phyloP scores from a whole-genome alignment of 2,797 vertebrate species.

The Coregonus ussuriensis region DNA sequence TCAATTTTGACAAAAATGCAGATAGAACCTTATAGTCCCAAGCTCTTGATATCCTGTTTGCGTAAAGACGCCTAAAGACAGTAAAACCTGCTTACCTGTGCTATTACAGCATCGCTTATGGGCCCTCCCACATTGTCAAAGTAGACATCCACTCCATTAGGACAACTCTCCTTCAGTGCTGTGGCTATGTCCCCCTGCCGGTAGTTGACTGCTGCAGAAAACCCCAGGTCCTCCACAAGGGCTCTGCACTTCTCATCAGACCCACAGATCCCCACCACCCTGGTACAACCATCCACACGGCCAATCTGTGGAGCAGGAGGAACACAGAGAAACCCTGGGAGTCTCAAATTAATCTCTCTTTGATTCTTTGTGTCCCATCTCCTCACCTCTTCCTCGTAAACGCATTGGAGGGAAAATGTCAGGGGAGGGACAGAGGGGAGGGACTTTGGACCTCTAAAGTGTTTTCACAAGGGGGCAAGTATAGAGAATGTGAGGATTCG shows the following conservation, averaged over 20 bases:
- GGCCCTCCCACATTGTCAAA: slow-evolving; percentile 96
- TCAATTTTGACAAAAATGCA: too few species aligned
- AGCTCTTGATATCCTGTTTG: too few species aligned
- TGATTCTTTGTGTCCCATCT: background rate
- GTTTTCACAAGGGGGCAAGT: background rate
- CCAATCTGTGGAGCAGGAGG: slow-evolving; percentile 76
- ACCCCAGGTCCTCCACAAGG: slow-evolving; percentile 86
- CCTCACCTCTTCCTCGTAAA: background rate
- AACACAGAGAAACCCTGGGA: background rate
- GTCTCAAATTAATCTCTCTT: background rate
- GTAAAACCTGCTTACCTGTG: slow-evolving; percentile 78
- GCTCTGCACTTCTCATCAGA: slow-evolving; percentile 86
- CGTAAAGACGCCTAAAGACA: too few species aligned
- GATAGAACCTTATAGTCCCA: too few species aligned
- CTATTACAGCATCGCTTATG: slow-evolving; percentile 87
- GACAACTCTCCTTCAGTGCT: slow-evolving; percentile 81
- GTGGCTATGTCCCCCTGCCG: slow-evolving; percentile 75
- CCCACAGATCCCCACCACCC: slow-evolving; percentile 93
- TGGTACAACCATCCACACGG: slow-evolving; percentile 85
- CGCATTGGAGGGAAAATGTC: background rate
- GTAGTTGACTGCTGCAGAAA: slow-evolving; percentile 90
- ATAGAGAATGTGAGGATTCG: background rate
- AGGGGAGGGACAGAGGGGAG: background rate
- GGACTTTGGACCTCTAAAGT: background rate
- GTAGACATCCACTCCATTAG: slow-evolving; percentile 88